Evolutionary conservation across 2,888 invertebrate species (phyloP).

Genomic region (Xestoiulus laeticollis): DNA sequence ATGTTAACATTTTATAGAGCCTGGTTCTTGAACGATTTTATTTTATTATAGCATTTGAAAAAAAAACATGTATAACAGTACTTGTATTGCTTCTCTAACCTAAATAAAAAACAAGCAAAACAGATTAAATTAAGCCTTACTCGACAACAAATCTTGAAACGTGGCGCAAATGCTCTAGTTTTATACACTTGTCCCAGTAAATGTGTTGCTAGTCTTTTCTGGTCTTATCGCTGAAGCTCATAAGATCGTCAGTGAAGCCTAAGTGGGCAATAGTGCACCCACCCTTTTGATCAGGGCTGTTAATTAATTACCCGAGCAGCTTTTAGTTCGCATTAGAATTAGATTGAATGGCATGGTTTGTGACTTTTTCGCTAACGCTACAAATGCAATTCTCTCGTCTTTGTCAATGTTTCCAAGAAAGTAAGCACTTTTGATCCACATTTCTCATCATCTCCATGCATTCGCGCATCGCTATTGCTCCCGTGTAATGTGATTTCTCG

Average conservation of each 20-base stretch:
- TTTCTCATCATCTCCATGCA: slow-evolving; percentile 1
- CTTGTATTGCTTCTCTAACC: too few species aligned
- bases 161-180: too few species aligned
- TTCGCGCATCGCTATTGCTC: not conserved
- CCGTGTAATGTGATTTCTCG: slow-evolving; percentile 29
- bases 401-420: not conserved
- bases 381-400: not conserved
- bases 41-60: too few species aligned
- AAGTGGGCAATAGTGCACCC: not conserved
- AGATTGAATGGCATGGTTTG: not conserved
- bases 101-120: too few species aligned
- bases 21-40: too few species aligned
- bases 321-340: slow-evolving; percentile 11
- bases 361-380: not conserved
- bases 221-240: not conserved
- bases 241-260: not conserved
- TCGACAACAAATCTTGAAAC: too few species aligned
- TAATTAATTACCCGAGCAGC: slow-evolving; percentile 6
- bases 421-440: slow-evolving; percentile 18
- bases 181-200: not conserved
- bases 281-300: not conserved
- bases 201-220: not conserved
- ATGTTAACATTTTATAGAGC: too few species aligned
- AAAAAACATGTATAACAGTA: too few species aligned
- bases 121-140: too few species aligned